Evolutionary conservation across 2,888 invertebrate species (phyloP).

Genomic region (Athalia circularis): DNA sequence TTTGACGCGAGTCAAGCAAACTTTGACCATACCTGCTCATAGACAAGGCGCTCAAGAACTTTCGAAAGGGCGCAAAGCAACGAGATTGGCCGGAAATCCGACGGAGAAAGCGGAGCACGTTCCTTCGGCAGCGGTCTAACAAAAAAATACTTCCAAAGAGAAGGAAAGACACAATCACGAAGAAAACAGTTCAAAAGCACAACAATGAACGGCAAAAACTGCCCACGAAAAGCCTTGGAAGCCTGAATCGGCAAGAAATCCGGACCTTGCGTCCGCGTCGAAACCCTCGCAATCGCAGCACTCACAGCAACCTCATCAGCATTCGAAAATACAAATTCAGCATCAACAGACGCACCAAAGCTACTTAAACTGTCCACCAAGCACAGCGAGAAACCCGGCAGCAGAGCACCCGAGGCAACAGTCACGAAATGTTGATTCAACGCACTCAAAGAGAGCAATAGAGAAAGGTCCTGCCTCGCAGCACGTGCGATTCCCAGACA

Average conservation of each 20-base stretch:
- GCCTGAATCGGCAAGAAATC: not conserved
- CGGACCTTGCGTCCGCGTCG: not conserved
- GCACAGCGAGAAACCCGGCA: not conserved
- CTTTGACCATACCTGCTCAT: slow-evolving; percentile 18
- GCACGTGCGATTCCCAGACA: not conserved
- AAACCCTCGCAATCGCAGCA: not conserved
- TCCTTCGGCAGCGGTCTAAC: slow-evolving; percentile 56
- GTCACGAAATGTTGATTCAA: not conserved
- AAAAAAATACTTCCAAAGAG: slow-evolving; percentile 54
- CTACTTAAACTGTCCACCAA: too few relatives aligned
- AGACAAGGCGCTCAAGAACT: slow-evolving; percentile 51
- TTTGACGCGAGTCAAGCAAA: slow-evolving; percentile 55
- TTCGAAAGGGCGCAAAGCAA: slow-evolving; percentile 55
- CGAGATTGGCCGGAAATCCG: slow-evolving; percentile 57
- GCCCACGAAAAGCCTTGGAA: not conserved
- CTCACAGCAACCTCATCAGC: not conserved
- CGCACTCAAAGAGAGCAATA: not conserved
- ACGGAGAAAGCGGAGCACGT: slow-evolving; percentile 37
- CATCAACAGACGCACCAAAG: too few relatives aligned
- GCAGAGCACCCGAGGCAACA: not conserved
- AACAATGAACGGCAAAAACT: not conserved
- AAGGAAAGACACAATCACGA: slow-evolving; percentile 46
- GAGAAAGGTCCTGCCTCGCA: not conserved
- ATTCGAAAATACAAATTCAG: too few relatives aligned
- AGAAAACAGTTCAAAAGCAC: slow-evolving; percentile 44